Evolutionary conservation across 2,113 vertebrate genomes (phyloP), one percentile per base, ranked within the genome.

Genomic region (Mungos mungo): DNA sequence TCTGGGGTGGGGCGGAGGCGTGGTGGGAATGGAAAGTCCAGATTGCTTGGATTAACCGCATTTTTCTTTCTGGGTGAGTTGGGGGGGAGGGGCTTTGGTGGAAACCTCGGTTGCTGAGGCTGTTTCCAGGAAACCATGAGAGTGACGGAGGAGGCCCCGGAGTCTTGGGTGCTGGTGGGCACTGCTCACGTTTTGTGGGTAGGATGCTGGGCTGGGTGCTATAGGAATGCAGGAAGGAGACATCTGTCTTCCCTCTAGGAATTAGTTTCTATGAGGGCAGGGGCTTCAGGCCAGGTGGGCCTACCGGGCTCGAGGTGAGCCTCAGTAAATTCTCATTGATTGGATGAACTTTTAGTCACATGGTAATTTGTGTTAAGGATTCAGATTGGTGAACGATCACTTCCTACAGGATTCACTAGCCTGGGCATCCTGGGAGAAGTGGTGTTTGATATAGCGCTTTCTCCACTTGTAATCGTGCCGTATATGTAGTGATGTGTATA

Each of bases 1-100:
- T 94, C n/a, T 79, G 72, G 92, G 69, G 52, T 88, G 83, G 92
- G 60, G 87, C 87, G 72, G 94, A 76, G 52, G 84, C 92, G 69
- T 63, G 80, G 92, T 88, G 88, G 97, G 90, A 96, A 96, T 97
- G 93, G 94, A 96, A 87, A 96, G 54, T 65, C 90, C 97, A 97
- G 97, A 98, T 97, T 97, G 95, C 97, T 98, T 96, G 97, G 90
- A 98, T 97, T 98, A 98, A 88, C 93, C 97, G 85, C 97, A 96
- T 98, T 97, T 98, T 98, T 97, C 93, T 98, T 97, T 95, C 45
- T 95, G 95, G 96, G 96, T 94, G 97, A 95, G 72, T 76, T 38
- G 45, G 88, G 94, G 41, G 45, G 88, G 94, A 47, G 41, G 41
- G 88, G 93, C 95, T 95, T 74, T 85, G 35, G 89, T 98, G 50